phyloP scores from a whole-genome alignment of 2,888 invertebrate species.

The Hedychridium roseum region DNA sequence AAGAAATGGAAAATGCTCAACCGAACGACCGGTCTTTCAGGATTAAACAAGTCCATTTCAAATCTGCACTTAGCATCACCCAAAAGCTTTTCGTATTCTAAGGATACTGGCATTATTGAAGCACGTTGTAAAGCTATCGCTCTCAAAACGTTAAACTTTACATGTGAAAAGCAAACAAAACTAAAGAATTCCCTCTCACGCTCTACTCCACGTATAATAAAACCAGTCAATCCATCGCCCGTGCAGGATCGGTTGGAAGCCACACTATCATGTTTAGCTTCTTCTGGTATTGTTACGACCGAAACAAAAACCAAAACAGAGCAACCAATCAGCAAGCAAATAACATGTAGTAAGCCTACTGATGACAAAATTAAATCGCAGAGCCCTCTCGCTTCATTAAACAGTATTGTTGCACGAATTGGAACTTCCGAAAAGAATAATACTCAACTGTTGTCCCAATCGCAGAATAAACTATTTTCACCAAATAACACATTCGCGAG shows the following conservation, averaged over 20 bases:
- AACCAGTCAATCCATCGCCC: slow-evolving; percentile 49
- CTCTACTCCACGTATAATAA: slow-evolving; percentile 46
- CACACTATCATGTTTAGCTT: slow-evolving; percentile 52
- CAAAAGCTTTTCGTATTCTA: no score
- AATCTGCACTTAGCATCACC: slow-evolving; percentile 43
- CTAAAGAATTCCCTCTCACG: slow-evolving; percentile 47
- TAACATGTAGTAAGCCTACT: slow-evolving; percentile 5
- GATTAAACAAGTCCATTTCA: slow-evolving; percentile 48
- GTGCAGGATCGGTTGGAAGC: slow-evolving; percentile 55
- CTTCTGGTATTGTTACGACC: slow-evolving; percentile 22
- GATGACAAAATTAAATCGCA: slow-evolving; percentile 30
- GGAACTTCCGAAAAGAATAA: slow-evolving; percentile 28
- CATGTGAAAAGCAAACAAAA: slow-evolving; percentile 46
- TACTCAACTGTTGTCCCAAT: slow-evolving; percentile 13
- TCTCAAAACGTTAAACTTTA: slow-evolving; percentile 46
- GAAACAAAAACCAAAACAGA: slow-evolving; percentile 31
- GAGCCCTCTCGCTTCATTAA: slow-evolving; percentile 55
- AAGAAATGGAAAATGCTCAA: slow-evolving; percentile 46
- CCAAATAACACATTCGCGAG: slow-evolving; percentile 17
- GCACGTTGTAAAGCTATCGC: slow-evolving; percentile 54
- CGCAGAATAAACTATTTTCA: slow-evolving; percentile 23
- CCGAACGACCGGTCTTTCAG: slow-evolving; percentile 33
- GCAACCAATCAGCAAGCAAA: slow-evolving; percentile 20
- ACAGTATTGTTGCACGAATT: slow-evolving; percentile 56
- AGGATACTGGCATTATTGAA: slow-evolving; percentile 49